Conservation (phyloP, 1,140 invertebrate species). For the Scaptomyza graminum region DNA sequence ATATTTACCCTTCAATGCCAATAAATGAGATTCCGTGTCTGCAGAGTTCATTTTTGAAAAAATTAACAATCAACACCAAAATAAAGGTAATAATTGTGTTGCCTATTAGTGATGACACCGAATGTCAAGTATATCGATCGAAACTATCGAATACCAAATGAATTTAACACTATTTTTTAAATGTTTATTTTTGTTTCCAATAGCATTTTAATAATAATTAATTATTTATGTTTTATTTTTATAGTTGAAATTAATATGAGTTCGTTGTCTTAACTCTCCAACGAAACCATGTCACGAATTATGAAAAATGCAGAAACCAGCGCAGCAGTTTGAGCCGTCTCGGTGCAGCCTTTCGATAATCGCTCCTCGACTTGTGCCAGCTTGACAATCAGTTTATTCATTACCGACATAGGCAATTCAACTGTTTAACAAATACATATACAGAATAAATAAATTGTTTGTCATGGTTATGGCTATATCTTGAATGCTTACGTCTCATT, state of each 20-base stretch:
- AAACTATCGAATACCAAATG: not conserved
- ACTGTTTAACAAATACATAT: slow-evolving; percentile 86
- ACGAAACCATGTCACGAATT: slow-evolving; percentile 86
- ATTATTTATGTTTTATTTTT: too few relatives aligned
- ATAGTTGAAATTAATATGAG: not conserved
- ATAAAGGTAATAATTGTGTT: not conserved
- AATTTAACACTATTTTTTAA: not conserved
- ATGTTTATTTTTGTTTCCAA: too few relatives aligned
- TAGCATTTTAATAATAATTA: too few relatives aligned
- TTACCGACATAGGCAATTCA: slow-evolving; percentile 90
- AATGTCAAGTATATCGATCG: not conserved
- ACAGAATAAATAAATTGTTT: not conserved
- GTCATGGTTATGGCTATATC: slow-evolving; percentile 5
- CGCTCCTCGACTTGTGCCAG: slow-evolving; percentile 93
- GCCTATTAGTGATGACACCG: slow-evolving; percentile 3
- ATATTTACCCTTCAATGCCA: slow-evolving; percentile 60
- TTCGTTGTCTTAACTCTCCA: slow-evolving; percentile 57
- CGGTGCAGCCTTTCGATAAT: slow-evolving; percentile 90
- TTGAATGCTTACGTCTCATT: slow-evolving; percentile 89
- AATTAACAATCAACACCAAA: slow-evolving; percentile 5
- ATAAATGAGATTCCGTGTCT: slow-evolving; percentile 60
- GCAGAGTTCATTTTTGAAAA: slow-evolving; percentile 49
- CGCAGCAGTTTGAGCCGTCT: slow-evolving; percentile 93
- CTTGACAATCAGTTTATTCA: slow-evolving; percentile 90
- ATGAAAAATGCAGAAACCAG: slow-evolving; percentile 91